phyloP scores from a whole-genome alignment of 2,888 invertebrate genomes.

The Blastobasis adustella region DNA sequence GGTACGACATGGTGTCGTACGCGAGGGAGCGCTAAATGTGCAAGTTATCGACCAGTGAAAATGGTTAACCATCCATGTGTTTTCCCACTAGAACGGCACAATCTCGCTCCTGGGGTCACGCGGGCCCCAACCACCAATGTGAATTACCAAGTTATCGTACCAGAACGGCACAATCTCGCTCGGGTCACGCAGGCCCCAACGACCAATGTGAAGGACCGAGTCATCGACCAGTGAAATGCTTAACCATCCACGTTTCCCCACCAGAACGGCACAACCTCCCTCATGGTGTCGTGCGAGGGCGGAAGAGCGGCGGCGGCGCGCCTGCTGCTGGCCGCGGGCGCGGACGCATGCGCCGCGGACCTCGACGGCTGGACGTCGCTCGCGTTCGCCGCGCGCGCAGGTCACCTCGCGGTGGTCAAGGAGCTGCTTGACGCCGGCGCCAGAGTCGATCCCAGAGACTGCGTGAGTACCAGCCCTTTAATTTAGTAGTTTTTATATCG shows the following conservation, averaged over 20 bases:
- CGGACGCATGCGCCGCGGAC: conserved; percentile 94
- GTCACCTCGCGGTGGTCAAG: conserved; percentile 86
- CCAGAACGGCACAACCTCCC: conserved; percentile 94
- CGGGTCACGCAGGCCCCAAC: too few relatives aligned
- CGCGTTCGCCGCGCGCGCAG: conserved; percentile 92
- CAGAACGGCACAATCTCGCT: too few relatives aligned
- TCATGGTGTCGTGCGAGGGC: conserved; percentile 92
- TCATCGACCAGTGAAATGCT: too few relatives aligned
- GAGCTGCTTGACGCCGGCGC: conserved; percentile 90
- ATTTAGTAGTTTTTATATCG: too few relatives aligned
- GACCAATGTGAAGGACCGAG: too few relatives aligned
- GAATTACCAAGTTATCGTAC: too few relatives aligned
- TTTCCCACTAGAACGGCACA: conserved; percentile 95
- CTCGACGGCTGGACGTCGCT: conserved; percentile 95
- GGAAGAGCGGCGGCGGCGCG: conserved; percentile 90
- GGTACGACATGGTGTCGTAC: too few relatives aligned
- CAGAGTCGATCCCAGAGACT: conserved; percentile 89
- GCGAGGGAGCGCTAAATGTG: too few relatives aligned
- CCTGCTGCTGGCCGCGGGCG: conserved; percentile 90
- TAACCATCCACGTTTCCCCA: too few relatives aligned
- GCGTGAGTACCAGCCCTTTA: conserved; percentile 71
- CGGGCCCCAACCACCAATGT: too few relatives aligned
- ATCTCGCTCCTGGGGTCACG: conserved; percentile 95
- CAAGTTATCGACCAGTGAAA: too few relatives aligned
- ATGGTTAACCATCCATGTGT: too few relatives aligned